phyloP scores from a whole-genome alignment of 2,113 vertebrate species.

The Rhegmatorhina hoffmannsi region DNA sequence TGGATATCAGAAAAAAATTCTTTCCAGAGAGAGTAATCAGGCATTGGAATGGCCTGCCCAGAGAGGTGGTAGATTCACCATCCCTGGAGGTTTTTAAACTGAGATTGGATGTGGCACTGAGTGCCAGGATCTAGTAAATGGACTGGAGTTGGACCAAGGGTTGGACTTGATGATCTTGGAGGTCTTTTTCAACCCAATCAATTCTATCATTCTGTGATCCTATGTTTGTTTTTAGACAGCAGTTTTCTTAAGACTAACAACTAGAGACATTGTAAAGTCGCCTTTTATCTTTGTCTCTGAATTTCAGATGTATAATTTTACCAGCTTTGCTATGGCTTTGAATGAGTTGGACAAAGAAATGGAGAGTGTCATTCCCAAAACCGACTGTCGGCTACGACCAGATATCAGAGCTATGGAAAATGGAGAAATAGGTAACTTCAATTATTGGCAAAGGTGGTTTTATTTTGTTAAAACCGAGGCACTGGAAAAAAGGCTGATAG shows the following conservation, averaged over 20 bases:
- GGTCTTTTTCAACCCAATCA: no score
- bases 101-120: no score
- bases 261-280: background rate
- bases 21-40: no score
- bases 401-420: conserved; percentile 97
- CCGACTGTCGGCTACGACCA: conserved; percentile 92
- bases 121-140: no score
- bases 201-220: no score
- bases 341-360: conserved; percentile 93
- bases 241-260: background rate
- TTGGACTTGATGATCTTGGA: no score
- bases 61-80: no score
- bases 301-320: conserved; percentile 95
- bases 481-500: background rate
- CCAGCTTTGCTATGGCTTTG: conserved; percentile 93
- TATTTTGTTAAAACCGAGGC: background rate
- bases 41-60: no score
- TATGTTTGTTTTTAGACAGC: background rate
- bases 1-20: no score
- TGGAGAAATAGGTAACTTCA: conserved; percentile 89
- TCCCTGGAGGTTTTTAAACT: no score
- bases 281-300: background rate
- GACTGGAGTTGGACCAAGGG: no score
- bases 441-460: background rate
- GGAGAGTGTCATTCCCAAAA: conserved; percentile 87